Conservation (phyloP, 2,113 vertebrate genomes). For the Toxotes chatareus region DNA sequence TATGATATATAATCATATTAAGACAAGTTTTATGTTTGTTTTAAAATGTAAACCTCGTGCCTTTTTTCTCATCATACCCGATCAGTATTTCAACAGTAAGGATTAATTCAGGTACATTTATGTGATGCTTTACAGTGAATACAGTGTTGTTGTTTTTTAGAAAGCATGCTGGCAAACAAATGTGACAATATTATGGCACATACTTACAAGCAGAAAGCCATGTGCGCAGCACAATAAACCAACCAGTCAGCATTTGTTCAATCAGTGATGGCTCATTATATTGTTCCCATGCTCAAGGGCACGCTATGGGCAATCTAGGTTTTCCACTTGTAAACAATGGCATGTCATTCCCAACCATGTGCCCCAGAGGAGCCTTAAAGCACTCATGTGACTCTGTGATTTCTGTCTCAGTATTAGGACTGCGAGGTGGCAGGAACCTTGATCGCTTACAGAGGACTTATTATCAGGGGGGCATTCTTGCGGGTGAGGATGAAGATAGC, state of each 20-base stretch:
- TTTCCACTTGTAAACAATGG: conserved; percentile 71
- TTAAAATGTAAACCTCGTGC: background rate
- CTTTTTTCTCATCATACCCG: background rate
- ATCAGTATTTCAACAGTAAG: background rate
- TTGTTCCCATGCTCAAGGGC: conserved; percentile 71
- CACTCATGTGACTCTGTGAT: conserved; percentile 76
- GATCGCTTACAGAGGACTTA: conserved; percentile 85
- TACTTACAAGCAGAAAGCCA: conserved; percentile 15
- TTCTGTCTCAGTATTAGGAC: conserved; percentile 85
- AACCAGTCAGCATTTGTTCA: conserved; percentile 50
- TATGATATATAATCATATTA: no score
- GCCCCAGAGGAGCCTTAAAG: conserved; percentile 59
- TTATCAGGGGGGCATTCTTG: conserved; percentile 84
- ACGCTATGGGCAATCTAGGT: conserved; percentile 70
- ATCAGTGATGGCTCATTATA: conserved; percentile 63
- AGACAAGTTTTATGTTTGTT: background rate
- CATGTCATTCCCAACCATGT: conserved; percentile 73
- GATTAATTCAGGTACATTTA: background rate
- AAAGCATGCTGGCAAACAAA: background rate
- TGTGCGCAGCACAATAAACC: conserved; percentile 41
- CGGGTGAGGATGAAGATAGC: conserved; percentile 81
- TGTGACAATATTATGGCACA: background rate
- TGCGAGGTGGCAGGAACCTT: conserved; percentile 83
- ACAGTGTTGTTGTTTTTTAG: background rate
- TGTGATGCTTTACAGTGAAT: background rate